Base-by-base conservation (phyloP, 2,113 vertebrate genomes). In the Thamnophis sirtalis region DNA sequence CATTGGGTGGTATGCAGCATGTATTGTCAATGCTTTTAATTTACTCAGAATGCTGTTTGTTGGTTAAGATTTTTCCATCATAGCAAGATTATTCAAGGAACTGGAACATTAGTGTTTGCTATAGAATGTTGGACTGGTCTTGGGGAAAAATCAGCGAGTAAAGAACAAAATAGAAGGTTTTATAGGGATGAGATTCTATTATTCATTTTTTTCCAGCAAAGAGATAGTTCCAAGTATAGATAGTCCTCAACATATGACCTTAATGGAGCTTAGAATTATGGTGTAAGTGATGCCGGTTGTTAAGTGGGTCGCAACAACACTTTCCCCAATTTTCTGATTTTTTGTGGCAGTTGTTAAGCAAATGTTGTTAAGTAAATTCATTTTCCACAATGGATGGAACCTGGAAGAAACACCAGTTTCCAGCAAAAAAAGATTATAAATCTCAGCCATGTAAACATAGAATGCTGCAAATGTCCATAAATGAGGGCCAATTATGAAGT, bases 1-100 rank as follows among this genome's bases (percentile, higher is more conserved):
- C 24, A 73, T 17, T 92, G 51, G 89, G 86, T 63, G 88, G 87
- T 90, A 95, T 93, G 90, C 49, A 6, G 90, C 0, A 0, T 17
- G 92, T 94, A 93, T 84, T 93, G 56, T 91, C 87, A 51, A 80
- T 3, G 10, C 54, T 91, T 19, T 88, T 91, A 9, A 1, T 91
- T 88, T 91, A 50, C 28, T 58, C 50, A 93, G 0, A 22, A 84
- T 4, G 93, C 84, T 94, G 38, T 93, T 95, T 85, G 5, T 89
- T 93, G 15, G 68, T 80, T 80, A 80, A 80, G n/a, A 38, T 80
- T 38, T 80, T 80, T 80, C n/a, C 87, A 92, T 88, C 87, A 50
- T 86, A 91, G 9, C 89, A 50, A 55, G 84, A 50, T 86, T 63
- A 87, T 60, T 88, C 3, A 15, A 5, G 0, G 2, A 11, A 6